These are phyloP conservation scores for Panurus biarmicus DNA, from an alignment of 2,113 vertebrate species.

Conservation along the genomic window DNA sequence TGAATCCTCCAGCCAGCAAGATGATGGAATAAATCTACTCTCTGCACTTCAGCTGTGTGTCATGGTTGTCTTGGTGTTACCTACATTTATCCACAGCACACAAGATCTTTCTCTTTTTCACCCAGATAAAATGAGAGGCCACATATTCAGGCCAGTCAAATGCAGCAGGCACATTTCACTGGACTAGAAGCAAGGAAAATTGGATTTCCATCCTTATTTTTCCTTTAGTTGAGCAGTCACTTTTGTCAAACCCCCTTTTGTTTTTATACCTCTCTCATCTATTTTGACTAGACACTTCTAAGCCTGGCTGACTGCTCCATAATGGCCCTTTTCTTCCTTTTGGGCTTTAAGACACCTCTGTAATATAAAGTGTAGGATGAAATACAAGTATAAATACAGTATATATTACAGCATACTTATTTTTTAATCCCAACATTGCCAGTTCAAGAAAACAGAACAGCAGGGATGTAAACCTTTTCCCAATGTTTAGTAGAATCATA, in stretches of 20 bases:
- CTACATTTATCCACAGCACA: not conserved
- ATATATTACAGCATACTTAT: not conserved
- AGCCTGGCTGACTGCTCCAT: not conserved
- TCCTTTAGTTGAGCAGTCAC: not conserved
- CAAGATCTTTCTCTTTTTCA: not conserved
- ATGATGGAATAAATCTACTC: not conserved
- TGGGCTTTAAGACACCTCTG: not conserved
- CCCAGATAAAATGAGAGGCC: not conserved
- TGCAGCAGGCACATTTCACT: not conserved
- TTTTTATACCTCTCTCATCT: not conserved
- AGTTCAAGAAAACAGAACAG: not conserved
- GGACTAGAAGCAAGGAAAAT: not conserved
- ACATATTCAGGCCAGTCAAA: not conserved
- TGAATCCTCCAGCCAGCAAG: not conserved
- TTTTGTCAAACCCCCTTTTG: not conserved
- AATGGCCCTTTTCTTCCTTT: not conserved
- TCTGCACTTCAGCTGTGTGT: not conserved
- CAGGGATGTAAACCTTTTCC: not conserved
- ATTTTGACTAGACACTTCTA: not conserved
- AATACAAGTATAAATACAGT: not conserved
- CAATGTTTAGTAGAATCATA: not conserved
- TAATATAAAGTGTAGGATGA: not conserved
- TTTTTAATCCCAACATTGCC: not conserved
- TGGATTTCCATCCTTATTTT: not conserved
- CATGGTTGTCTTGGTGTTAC: accelerated